Evolutionary conservation across 2,888 invertebrate species (phyloP), one percentile per base, ranked within the genome.

Genomic region (Exocentrus adspersus): DNA sequence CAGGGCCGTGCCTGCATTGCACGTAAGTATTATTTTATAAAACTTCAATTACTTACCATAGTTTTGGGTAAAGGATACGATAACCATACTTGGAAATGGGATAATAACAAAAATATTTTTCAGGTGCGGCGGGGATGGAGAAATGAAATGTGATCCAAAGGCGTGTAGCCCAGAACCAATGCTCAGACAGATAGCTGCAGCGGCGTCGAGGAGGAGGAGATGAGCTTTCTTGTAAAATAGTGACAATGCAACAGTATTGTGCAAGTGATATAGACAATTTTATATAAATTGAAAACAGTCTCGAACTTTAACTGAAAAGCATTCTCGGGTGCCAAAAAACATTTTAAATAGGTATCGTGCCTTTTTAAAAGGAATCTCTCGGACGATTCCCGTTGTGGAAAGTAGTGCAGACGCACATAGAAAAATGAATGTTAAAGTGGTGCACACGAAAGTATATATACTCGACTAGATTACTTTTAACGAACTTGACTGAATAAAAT

Each of bases 91-190:
- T 24, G 7, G 7, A 12, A 37, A 37, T 37, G n/a, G n/a, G n/a
- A n/a, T 12, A 37, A 2, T 2, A 12, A 37, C 37, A 12, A n/a
- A 12, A 37, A 12, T 3, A 21, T 59, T 73, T 86, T 86, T 28
- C 84, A 94, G 95, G 84, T 96, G 96, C 85, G 95, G 95, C 78
- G 91, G 92, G 70, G 92, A 94, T 82, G 95, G 95, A 77, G 92
- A 94, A 84, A 95, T 96, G 95, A 91, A 94, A 84, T 96, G 96
- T 84, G 93, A 95, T 84, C 96, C 96, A 63, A 92, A 92, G 83
- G 89, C 90, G 70, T 95, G 95, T 84, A 92, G 92, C 74, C 94
- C 95, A 45, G 93, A 94, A 81, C 94, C 95, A 61, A 92, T 94
- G 90, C 85, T 95, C 79, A 87, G 92, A 80, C 93, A 94, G 85